phyloP scores from a whole-genome alignment of 2,797 vertebrate species.

The Myotis planiceps region DNA sequence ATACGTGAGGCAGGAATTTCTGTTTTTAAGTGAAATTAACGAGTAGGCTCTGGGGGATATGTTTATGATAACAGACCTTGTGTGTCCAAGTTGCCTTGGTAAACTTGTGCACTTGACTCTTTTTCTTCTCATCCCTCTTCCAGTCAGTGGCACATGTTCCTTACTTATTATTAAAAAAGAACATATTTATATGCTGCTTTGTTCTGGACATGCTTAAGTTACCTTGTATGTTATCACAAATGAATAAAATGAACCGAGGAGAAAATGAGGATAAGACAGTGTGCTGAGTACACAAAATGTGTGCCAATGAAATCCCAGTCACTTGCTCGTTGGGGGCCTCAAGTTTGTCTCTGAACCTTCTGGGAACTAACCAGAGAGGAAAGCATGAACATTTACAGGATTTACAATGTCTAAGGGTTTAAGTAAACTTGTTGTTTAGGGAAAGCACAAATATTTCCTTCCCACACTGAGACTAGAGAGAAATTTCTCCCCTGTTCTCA shows the following conservation, averaged over 20 bases:
- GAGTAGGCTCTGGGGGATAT: background rate
- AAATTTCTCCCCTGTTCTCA: constrained; percentile 1
- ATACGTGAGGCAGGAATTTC: background rate
- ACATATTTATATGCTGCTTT: background rate
- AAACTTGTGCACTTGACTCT: background rate
- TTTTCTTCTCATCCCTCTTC: background rate
- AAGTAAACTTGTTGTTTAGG: constrained; percentile 39
- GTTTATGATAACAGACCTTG: constrained; percentile 12
- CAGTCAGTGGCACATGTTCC: background rate
- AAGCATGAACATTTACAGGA: background rate
- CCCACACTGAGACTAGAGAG: background rate
- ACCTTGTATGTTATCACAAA: background rate
- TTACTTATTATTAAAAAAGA: background rate
- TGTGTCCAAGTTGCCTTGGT: background rate
- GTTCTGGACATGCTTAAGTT: constrained; percentile 47
- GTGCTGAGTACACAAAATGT: background rate
- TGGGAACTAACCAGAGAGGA: background rate
- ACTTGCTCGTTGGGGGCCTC: background rate
- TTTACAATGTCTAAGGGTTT: background rate
- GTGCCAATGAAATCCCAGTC: background rate
- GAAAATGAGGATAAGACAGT: background rate
- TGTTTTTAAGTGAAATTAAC: constrained; percentile 53
- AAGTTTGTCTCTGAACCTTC: background rate
- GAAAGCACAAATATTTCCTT: constrained; percentile 9
- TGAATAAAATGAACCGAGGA: background rate